Evolutionary conservation across 2,797 vertebrate species (phyloP).

Genomic region (Catharus ustulatus): DNA sequence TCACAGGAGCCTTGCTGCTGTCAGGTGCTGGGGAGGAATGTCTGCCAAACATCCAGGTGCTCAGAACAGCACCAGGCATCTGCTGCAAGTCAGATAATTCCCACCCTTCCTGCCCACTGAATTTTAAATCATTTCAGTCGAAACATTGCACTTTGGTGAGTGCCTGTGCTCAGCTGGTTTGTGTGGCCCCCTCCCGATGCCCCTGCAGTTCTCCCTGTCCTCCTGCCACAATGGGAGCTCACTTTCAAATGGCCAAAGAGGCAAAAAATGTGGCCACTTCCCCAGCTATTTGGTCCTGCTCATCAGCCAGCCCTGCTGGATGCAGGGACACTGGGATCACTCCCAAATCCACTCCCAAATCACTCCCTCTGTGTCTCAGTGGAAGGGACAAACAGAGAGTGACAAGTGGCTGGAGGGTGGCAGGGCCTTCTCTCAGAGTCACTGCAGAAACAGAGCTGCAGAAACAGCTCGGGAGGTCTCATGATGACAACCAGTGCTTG

Average conservation of each 20-base stretch:
- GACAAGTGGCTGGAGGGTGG: not conserved
- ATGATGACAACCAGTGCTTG: not conserved
- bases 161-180: not conserved
- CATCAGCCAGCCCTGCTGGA: not conserved
- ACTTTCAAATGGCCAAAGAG: not conserved
- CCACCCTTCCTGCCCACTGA: not conserved
- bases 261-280: not conserved
- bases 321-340: not conserved
- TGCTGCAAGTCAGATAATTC: conserved; percentile 19
- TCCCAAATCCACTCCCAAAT: not conserved
- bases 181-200: not conserved
- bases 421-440: not conserved
- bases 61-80: conserved; percentile 25
- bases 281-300: not conserved
- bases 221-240: not conserved
- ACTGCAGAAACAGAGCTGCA: not conserved
- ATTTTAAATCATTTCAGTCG: not conserved
- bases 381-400: not conserved
- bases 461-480: not conserved
- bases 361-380: not conserved
- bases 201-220: not conserved
- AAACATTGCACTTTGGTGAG: conserved; percentile 4
- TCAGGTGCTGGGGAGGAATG: not conserved
- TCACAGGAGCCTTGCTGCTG: not conserved
- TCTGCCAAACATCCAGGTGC: conserved; percentile 29